Conservation (phyloP, 2,797 vertebrate genomes). For the Eulemur coronatus region DNA sequence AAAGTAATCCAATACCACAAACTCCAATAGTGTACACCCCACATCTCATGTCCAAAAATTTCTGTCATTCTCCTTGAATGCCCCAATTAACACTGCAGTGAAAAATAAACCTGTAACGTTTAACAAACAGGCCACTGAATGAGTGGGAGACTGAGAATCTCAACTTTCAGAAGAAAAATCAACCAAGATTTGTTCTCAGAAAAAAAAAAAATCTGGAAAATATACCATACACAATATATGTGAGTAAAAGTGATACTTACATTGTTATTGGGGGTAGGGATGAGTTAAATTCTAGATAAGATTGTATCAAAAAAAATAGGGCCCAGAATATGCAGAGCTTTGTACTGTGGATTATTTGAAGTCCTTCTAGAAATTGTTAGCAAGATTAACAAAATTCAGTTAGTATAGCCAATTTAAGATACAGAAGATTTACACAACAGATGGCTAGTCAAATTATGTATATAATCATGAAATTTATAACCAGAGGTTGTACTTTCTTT, state of each 20-base stretch:
- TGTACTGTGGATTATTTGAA: not conserved
- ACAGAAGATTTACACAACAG: not conserved
- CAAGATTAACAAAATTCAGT: not conserved
- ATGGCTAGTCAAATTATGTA: not conserved
- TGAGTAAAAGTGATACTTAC: not conserved
- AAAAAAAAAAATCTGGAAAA: not conserved
- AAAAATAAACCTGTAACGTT: not conserved
- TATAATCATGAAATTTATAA: not conserved
- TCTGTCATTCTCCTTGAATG: not conserved
- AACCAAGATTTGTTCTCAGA: not conserved
- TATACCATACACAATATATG: not conserved
- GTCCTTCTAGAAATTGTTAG: not conserved
- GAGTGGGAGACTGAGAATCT: not conserved
- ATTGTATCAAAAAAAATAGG: not conserved
- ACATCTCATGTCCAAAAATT: not conserved
- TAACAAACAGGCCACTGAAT: fast-evolving
- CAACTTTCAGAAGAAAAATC: not conserved
- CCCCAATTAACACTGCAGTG: fast-evolving
- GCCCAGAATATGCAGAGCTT: not conserved
- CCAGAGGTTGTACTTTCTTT: not conserved
- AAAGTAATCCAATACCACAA: not conserved
- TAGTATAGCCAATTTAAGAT: not conserved
- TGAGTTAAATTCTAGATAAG: not conserved
- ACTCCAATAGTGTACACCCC: fast-evolving
- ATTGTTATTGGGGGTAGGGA: not conserved